These are phyloP conservation scores for Antitype chi DNA, from an alignment of 2,888 invertebrate species.

Conservation along the genomic window DNA sequence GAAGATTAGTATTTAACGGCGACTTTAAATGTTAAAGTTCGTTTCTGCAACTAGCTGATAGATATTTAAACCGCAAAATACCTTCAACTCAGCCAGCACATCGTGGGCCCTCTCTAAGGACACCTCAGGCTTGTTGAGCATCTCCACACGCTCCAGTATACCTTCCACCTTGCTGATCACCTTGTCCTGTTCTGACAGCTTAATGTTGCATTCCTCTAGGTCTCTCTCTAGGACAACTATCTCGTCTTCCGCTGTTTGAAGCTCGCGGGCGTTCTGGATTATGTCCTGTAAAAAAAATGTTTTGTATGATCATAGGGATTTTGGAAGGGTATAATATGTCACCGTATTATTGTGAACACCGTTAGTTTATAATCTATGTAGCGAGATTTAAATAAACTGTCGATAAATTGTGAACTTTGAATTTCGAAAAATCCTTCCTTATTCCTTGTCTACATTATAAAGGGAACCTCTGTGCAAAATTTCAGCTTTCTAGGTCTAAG, in stretches of 20 bases:
- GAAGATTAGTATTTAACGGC: no score
- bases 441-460: no score
- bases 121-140: slow-evolving; percentile 84
- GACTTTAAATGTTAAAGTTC: no score
- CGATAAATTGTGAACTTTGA: no score
- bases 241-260: slow-evolving; percentile 94
- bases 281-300: slow-evolving; percentile 92
- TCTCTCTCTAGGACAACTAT: slow-evolving; percentile 95
- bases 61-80: slow-evolving; percentile 54
- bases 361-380: no score
- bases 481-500: no score
- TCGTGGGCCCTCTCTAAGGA: slow-evolving; percentile 83
- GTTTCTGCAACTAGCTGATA: no score
- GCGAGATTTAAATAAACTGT: no score
- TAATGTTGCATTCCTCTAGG: slow-evolving; percentile 92
- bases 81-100: slow-evolving; percentile 85
- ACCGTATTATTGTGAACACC: no score
- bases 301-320: not conserved
- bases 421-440: no score
- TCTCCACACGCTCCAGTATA: slow-evolving; percentile 93
- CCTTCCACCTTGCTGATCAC: slow-evolving; percentile 92
- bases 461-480: no score
- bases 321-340: not conserved
- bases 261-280: slow-evolving; percentile 95
- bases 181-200: slow-evolving; percentile 93